Conservation (phyloP, 1,140 invertebrate genomes). For the Drosophila lini region DNA sequence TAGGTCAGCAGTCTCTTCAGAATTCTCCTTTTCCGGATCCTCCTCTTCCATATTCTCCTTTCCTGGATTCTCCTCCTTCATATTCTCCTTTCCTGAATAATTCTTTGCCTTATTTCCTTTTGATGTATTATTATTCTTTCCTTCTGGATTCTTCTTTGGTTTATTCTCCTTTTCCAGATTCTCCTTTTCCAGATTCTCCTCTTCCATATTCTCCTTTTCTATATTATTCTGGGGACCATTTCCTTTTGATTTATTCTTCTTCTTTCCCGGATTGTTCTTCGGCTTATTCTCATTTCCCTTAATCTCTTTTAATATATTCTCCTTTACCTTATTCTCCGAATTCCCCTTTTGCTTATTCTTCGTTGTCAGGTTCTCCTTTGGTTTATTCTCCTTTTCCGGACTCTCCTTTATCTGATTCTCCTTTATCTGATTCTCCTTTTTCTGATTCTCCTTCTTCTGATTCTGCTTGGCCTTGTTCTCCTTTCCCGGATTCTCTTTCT, state of each 20-base stretch:
- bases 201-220: background rate
- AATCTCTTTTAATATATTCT: background rate
- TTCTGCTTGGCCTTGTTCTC: background rate
- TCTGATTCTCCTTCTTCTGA: background rate
- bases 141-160: background rate
- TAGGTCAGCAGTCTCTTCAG: background rate
- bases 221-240: background rate
- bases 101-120: background rate
- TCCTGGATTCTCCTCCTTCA: too few relatives aligned
- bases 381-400: background rate
- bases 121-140: background rate
- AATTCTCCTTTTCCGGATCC: background rate
- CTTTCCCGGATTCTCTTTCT: background rate
- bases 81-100: too few relatives aligned
- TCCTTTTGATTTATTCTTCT: background rate
- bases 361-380: background rate
- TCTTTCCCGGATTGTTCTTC: background rate
- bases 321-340: background rate
- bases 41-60: too few relatives aligned
- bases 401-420: background rate
- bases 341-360: too few relatives aligned
- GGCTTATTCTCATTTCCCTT: background rate
- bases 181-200: background rate
- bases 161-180: background rate
- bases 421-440: background rate